A percentile compares a stretch with the other conserved stretches of the same genome.
Conservation (phyloP, 2,888 invertebrate genomes). For the Phengaris alcon region DNA sequence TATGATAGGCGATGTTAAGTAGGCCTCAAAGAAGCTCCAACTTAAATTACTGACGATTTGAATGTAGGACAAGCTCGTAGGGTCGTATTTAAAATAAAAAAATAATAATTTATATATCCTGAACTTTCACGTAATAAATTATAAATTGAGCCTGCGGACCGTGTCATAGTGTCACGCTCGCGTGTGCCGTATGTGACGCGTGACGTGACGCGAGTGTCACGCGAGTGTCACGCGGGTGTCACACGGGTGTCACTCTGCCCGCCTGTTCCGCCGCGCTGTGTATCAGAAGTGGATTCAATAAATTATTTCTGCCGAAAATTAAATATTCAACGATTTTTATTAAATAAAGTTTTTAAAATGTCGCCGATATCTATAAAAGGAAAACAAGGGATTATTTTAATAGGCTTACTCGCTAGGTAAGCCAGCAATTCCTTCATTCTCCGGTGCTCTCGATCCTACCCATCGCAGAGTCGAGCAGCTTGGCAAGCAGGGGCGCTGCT, state of each 20-base stretch:
- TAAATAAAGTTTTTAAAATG: neutral
- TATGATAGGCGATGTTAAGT: too few species aligned
- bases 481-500: too few species aligned
- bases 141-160: neutral
- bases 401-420: neutral
- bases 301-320: conserved; percentile 1
- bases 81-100: too few species aligned
- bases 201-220: conserved; percentile 8
- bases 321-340: conserved; percentile 5
- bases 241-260: neutral
- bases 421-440: neutral
- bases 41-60: too few species aligned
- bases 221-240: neutral
- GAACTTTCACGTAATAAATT: neutral
- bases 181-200: neutral
- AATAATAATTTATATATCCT: neutral
- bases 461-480: too few species aligned
- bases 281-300: neutral
- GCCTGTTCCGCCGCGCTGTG: too few species aligned
- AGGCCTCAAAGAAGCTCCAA: too few species aligned
- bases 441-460: neutral
- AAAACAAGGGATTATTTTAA: neutral
- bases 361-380: neutral
- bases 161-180: conserved; percentile 1
- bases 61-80: too few species aligned